Percentiles rank a stretch among this genome's conserved stretches.
These are phyloP conservation scores for Lepus europaeus DNA, from an alignment of 2,113 vertebrate species.

Conservation along the genomic window DNA sequence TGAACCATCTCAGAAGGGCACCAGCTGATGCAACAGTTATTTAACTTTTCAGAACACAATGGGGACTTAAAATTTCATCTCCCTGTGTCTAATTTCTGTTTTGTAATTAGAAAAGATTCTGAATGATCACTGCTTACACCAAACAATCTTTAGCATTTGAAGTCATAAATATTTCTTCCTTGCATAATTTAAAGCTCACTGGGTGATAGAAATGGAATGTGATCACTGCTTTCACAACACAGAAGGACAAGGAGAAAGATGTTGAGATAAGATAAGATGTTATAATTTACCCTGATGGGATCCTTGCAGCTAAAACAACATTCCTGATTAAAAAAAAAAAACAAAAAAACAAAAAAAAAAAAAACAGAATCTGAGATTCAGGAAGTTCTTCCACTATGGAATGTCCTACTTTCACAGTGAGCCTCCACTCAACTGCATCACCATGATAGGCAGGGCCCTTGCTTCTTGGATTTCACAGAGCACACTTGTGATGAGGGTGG, in stretches of 20 bases:
- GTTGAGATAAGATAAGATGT: conserved; percentile 63
- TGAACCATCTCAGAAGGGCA: background rate
- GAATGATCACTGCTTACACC: conserved; percentile 22
- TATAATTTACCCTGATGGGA: background rate
- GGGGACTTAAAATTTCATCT: conserved; percentile 6
- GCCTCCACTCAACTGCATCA: no score
- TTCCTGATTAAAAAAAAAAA: conserved; percentile 52
- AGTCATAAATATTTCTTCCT: background rate
- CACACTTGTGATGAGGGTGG: no score
- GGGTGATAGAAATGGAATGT: background rate
- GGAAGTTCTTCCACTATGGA: conserved; percentile 53
- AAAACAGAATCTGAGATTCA: conserved; percentile 55
- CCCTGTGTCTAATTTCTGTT: background rate
- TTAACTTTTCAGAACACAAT: background rate
- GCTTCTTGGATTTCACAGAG: no score
- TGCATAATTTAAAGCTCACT: conserved; percentile 64
- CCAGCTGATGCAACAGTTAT: background rate
- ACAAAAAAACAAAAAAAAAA: background rate
- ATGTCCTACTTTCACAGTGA: conserved; percentile 69
- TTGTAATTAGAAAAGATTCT: background rate
- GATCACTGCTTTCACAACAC: background rate
- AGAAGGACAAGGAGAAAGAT: conserved; percentile 20
- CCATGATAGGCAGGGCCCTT: no score
- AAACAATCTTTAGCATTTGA: background rate
- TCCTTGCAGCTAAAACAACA: conserved; percentile 60